Evolutionary conservation across 2,113 vertebrate genomes (phyloP), one percentile per base, ranked within the genome.

Genomic region (Enhydra lutris): DNA sequence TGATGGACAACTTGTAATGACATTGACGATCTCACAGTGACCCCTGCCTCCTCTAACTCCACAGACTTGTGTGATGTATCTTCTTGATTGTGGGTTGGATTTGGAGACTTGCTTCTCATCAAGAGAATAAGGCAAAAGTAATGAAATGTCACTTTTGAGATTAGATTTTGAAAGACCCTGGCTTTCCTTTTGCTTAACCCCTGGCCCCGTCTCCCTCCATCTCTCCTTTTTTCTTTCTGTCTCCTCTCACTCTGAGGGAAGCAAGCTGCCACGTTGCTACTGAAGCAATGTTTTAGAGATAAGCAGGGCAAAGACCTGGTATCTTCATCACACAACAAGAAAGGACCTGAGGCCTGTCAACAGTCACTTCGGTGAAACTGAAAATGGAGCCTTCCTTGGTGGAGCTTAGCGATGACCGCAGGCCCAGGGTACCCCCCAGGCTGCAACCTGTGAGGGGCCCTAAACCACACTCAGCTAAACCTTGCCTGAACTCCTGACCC

Each of bases 381-480:
- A 42, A 26, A 42, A 47, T 55, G 45, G 29, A 61, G 79, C 10
- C 21, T 79, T 78, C 50, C 17, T 42, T 29, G 36, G 26, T 34
- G 0, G 0, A 82, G 11, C 8, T 14, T 42, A 18, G 50, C 0
- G 0, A 18, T 55, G 79, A 90, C 50, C 29, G 1, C 17, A 59
- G 80, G 31, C 13, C 8, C 39, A 39, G 24, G 24, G 23, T 31
- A 12, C 18, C 17, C 42, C 42, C 13, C 12, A 11, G n/a, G 6
- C 26, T 42, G 12, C n/a, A 76, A 36, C 69, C 69, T 3, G 4
- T 76, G 52, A 42, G 69, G 20, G 24, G 21, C 21, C 10, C 55
- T 3, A 0, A 90, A 5, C 36, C 36, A 31, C 15, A 36, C 31
- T 86, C 23, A 36, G 47, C 9, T 34, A 39, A 65, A 15, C 24